A percentile compares a stretch with the other conserved stretches of the same genome.
These are phyloP conservation scores for Matsumyia berberina DNA, from an alignment of 2,888 invertebrate genomes.

Conservation along the genomic window DNA sequence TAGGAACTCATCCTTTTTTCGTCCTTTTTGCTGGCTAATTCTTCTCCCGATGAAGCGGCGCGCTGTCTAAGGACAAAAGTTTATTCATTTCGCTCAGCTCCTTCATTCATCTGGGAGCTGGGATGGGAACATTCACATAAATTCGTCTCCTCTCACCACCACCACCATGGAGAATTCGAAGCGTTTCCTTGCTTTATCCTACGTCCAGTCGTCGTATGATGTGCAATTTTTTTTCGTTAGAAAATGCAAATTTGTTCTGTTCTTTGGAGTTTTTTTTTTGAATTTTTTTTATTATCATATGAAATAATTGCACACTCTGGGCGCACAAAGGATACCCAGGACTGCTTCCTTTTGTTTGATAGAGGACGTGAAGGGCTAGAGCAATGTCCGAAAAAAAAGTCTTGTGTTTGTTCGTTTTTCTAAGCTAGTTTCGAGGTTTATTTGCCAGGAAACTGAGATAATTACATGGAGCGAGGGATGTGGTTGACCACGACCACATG, in stretches of 20 bases:
- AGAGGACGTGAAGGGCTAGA: background rate
- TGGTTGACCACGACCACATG: background rate
- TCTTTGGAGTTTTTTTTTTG: conserved; percentile 37
- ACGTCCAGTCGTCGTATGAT: conserved; percentile 54
- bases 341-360: conserved; percentile 12
- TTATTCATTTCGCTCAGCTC: conserved; percentile 64
- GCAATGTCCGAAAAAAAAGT: background rate
- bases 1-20: conserved; percentile 7
- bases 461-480: background rate
- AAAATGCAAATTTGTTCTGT: conserved; percentile 69
- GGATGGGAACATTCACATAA: conserved; percentile 50
- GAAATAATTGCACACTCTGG: conserved; percentile 64
- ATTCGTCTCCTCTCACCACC: conserved; percentile 54
- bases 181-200: conserved; percentile 43
- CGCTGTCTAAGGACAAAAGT: conserved; percentile 72
- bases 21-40: conserved; percentile 42
- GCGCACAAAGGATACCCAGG: conserved; percentile 26
- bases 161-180: conserved; percentile 44
- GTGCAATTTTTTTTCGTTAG: conserved; percentile 46
- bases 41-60: conserved; percentile 60
- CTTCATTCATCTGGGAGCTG: conserved; percentile 24
- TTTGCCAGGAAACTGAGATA: conserved; percentile 8
- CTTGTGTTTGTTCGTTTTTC: conserved; percentile 13
- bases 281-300: conserved; percentile 20
- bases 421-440: conserved; percentile 5